Evolutionary conservation across 1,140 invertebrate genomes (phyloP).

Genomic region (Nasonia longicornis): DNA sequence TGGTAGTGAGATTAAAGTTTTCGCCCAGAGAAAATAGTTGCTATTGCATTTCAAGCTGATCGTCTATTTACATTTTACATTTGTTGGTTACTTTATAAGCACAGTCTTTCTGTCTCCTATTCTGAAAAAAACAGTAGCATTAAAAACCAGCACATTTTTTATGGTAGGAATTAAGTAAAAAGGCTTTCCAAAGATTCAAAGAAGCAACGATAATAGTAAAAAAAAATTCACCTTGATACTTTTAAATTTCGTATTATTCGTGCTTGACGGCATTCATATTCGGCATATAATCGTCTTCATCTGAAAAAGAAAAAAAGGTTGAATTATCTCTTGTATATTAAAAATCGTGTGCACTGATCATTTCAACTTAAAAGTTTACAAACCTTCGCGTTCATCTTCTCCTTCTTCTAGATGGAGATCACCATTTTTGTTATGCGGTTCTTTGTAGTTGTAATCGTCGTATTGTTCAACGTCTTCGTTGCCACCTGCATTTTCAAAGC

Average conservation of each 20-base stretch:
- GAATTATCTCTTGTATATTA: not conserved
- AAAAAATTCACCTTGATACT: not conserved
- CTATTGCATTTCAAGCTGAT: not conserved
- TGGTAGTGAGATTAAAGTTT: not conserved
- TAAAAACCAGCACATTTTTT: not conserved
- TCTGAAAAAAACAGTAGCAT: not conserved
- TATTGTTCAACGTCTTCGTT: constrained; percentile 64
- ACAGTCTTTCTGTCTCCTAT: constrained; percentile 35
- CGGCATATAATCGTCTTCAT: constrained; percentile 62
- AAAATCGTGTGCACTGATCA: not conserved
- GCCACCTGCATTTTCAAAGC: constrained; percentile 58
- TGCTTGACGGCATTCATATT: constrained; percentile 60
- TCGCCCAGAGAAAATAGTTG: constrained; percentile 34
- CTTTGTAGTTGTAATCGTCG: constrained; percentile 62
- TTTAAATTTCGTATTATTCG: constrained; percentile 49
- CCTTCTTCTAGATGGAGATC: constrained; percentile 60
- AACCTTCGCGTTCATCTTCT: constrained; percentile 66
- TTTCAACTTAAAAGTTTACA: constrained; percentile 11
- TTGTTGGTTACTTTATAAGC: constrained; percentile 15
- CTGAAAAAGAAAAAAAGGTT: constrained; percentile 46
- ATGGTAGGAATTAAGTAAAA: not conserved
- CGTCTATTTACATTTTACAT: constrained; percentile 11
- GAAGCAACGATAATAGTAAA: constrained; percentile 18
- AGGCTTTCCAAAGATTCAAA: constrained; percentile 7
- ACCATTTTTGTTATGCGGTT: constrained; percentile 60